Percentiles rank a stretch among this genome's conserved stretches.
Evolutionary conservation across 2,113 vertebrate genomes (phyloP).

Genomic region (Nettapus auritus): DNA sequence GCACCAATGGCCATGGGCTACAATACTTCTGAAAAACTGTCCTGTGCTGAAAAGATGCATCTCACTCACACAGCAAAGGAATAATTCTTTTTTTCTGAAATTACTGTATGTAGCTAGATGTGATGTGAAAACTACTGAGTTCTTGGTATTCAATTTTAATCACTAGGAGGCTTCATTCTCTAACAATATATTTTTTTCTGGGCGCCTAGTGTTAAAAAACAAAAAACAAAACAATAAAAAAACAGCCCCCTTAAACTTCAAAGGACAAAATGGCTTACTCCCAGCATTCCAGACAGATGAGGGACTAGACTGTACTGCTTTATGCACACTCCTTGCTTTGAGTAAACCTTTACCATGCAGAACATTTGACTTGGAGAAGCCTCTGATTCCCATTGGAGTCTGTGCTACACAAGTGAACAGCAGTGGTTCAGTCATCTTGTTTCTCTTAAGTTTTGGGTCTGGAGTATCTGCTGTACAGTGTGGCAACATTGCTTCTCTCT

Average conservation of each 20-base stretch:
- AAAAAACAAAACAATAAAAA: background rate
- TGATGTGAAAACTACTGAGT: background rate
- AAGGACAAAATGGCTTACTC: background rate
- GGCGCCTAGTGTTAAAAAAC: background rate
- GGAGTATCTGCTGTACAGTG: background rate
- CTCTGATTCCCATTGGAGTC: background rate
- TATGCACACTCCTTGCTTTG: background rate
- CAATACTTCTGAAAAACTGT: background rate
- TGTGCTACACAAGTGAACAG: background rate
- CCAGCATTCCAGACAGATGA: background rate
- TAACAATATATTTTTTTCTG: background rate
- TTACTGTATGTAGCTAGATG: background rate
- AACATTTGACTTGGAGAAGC: background rate
- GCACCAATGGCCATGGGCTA: background rate
- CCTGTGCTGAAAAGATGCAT: background rate
- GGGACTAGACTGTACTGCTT: background rate
- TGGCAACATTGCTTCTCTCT: background rate
- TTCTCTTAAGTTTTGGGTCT: background rate
- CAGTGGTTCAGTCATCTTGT: background rate
- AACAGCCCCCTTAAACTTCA: background rate
- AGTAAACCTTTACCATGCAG: background rate
- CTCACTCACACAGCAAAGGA: background rate
- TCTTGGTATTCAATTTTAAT: background rate
- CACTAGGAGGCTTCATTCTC: background rate
- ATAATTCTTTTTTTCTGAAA: background rate